These are phyloP conservation scores for Ptychadena robeensis DNA, from an alignment of 2,797 vertebrate species.

Conservation along the genomic window DNA sequence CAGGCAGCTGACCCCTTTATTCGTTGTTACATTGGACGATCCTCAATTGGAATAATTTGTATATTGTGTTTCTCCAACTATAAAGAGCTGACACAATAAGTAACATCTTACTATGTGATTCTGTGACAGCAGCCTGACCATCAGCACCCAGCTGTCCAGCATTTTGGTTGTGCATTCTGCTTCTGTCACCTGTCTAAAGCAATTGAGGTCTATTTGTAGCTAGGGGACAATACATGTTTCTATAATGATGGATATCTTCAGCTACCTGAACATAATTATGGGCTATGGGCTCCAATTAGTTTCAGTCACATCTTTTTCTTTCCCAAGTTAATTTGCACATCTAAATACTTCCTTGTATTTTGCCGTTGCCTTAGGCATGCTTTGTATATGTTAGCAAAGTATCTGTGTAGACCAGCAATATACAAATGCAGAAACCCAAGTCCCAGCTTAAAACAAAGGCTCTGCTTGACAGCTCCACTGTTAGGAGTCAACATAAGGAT, in stretches of 20 bases:
- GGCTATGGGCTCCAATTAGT: background rate
- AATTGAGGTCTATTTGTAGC: background rate
- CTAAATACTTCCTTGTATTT: too few relatives aligned
- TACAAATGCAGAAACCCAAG: too few relatives aligned
- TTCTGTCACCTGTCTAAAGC: background rate
- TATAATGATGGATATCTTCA: background rate
- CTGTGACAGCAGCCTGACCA: background rate
- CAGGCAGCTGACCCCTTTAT: too few relatives aligned
- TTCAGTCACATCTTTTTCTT: background rate
- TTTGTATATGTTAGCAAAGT: background rate
- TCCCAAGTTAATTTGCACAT: too few relatives aligned
- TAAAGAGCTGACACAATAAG: background rate
- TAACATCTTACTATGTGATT: background rate
- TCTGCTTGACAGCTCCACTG: too few relatives aligned
- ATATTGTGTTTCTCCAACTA: too few relatives aligned
- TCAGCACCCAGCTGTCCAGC: background rate
- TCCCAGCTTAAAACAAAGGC: too few relatives aligned
- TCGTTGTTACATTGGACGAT: too few relatives aligned
- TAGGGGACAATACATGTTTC: background rate
- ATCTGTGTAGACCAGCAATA: background rate
- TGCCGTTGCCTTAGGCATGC: background rate
- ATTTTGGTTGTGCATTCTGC: background rate
- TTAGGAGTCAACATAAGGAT: too few relatives aligned
- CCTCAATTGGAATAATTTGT: too few relatives aligned
- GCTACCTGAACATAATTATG: background rate